Conservation (phyloP, 2,113 vertebrate species). For the Ptilonorhynchus violaceus region DNA sequence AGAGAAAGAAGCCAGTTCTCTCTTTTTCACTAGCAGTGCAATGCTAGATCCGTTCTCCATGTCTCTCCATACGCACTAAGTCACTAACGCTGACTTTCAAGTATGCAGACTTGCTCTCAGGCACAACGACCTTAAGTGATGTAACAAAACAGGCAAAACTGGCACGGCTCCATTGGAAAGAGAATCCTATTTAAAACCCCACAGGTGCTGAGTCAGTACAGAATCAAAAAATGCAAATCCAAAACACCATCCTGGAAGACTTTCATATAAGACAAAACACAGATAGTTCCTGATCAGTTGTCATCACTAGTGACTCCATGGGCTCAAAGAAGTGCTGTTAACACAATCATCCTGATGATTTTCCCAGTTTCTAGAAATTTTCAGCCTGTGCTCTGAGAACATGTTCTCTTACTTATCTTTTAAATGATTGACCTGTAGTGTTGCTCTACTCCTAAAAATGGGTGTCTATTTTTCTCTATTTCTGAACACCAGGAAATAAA, state of each 20-base stretch:
- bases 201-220: background rate
- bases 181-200: background rate
- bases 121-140: background rate
- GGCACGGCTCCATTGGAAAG: background rate
- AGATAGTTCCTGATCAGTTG: background rate
- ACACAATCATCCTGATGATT: background rate
- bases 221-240: background rate
- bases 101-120: background rate
- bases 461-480: background rate
- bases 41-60: background rate
- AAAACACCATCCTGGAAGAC: background rate
- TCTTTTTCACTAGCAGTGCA: background rate
- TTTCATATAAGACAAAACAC: background rate
- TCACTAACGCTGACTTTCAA: background rate
- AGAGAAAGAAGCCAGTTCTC: background rate
- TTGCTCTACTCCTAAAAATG: background rate
- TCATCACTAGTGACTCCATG: background rate
- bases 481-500: background rate
- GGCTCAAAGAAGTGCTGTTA: background rate
- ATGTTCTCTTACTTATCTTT: background rate
- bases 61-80: background rate
- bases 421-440: background rate
- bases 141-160: background rate
- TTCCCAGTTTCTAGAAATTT: background rate
- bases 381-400: background rate